Conservation (phyloP, 2,113 vertebrate species). For the Mungos mungo region DNA sequence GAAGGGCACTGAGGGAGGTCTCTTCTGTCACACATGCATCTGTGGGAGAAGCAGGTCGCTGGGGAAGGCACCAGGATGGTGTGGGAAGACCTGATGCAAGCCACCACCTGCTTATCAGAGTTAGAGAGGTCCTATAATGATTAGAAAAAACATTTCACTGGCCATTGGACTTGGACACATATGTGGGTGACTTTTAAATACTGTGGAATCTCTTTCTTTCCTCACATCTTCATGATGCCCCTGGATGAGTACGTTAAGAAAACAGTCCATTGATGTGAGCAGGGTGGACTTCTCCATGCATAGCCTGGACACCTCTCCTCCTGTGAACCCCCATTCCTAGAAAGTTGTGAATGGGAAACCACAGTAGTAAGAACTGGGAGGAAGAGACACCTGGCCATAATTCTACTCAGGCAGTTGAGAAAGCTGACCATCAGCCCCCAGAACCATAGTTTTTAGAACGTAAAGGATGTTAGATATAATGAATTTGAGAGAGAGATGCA, state of each 20-base stretch:
- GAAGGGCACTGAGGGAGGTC: background rate
- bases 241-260: background rate
- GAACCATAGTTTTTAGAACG: background rate
- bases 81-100: background rate
- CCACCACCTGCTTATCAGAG: background rate
- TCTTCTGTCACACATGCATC: background rate
- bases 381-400: background rate
- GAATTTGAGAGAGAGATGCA: background rate
- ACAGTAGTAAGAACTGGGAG: background rate
- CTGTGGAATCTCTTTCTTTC: background rate
- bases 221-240: background rate
- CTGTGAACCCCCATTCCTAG: background rate
- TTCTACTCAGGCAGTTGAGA: background rate
- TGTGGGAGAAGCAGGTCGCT: background rate
- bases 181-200: background rate
- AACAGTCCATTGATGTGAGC: background rate
- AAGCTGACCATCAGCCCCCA: background rate
- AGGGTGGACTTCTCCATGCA: background rate
- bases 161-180: background rate
- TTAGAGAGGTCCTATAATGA: background rate
- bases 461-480: background rate
- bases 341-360: background rate
- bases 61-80: background rate
- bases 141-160: background rate
- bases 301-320: background rate